Base-by-base conservation (phyloP, 2,888 invertebrate genomes). In the Gasteruption jaculator region DNA sequence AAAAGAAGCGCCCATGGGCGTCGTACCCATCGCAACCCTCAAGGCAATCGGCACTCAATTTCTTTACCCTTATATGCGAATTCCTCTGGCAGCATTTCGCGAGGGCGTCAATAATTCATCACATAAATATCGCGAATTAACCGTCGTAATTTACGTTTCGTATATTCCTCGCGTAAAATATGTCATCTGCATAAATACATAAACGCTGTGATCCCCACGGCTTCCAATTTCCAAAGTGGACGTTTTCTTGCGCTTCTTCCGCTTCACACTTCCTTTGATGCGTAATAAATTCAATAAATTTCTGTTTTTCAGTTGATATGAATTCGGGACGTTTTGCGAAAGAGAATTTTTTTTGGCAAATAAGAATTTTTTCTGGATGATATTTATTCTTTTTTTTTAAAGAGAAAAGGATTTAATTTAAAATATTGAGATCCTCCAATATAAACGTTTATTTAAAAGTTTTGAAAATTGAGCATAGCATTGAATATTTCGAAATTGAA, bases 1-100 rank as follows among this genome's bases (percentile, higher is more conserved):
- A 33, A 41, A 38, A 27, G 29, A 30, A 18, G 29, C 45, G 46
- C 50, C 58, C 59, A 59, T 59, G 55, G 59, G 59, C 59, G 59
- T 59, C 59, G 44, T 56, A 50, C 46, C 22, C 34, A 36, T n/a
- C n/a, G 34, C 48, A 49, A 51, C 48, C 42, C 38, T 30, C 27
- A 18, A 43, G 45, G n/a, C n/a, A n/a, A n/a, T n/a, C 43, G 24
- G 39, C 41, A 12, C 20, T 33, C n/a, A 33, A 15, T 14, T 30
- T 26, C 27, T 35, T 30, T 19, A 25, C 25, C 25, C 29, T 11
- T 20, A n/a, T n/a, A n/a, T n/a, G n/a, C 30, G 27, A 37, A 41
- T 30, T 30, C 42, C 27, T 38, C n/a, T n/a, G n/a, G 45, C 52
- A 54, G 56, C 45, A 54, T 40, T 45, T 26, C 41, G 35, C 33